These are phyloP conservation scores for Hypotaenidia okinawae DNA, from an alignment of 2,797 vertebrate genomes.

Conservation along the genomic window DNA sequence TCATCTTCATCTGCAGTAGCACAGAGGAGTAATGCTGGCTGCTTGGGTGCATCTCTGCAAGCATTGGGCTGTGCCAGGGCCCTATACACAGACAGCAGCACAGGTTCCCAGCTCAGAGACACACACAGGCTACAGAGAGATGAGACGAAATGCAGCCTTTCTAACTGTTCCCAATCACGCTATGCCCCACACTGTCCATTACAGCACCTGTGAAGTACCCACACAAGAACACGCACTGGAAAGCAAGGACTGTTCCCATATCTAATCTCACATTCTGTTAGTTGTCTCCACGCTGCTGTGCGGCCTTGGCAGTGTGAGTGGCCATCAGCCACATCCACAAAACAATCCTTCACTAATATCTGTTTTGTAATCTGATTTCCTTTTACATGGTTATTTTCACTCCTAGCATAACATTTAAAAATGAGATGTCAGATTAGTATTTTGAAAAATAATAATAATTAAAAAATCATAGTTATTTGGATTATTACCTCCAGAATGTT, in stretches of 20 bases:
- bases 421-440: conserved; percentile 26
- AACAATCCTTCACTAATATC: background rate
- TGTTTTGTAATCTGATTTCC: conserved; percentile 49
- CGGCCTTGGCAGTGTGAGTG: background rate
- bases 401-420: conserved; percentile 25
- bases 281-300: background rate
- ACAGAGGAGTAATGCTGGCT: background rate
- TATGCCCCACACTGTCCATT: background rate
- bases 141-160: background rate
- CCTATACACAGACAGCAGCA: fast-evolving
- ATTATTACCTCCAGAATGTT: conserved; percentile 30
- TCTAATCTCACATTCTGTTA: background rate
- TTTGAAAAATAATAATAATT: conserved; percentile 4
- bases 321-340: background rate
- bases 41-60: background rate
- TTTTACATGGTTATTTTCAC: conserved; percentile 28
- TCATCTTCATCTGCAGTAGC: background rate
- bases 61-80: background rate
- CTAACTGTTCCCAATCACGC: background rate
- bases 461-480: conserved; percentile 39
- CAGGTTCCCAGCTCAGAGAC: background rate
- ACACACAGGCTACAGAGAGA: background rate
- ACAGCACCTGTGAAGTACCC: background rate
- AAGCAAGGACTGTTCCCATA: background rate
- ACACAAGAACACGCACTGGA: fast-evolving